Percentiles rank a stretch among this genome's conserved stretches.
These are phyloP conservation scores for Endomychus coccineus DNA, from an alignment of 2,888 invertebrate species.

Conservation along the genomic window DNA sequence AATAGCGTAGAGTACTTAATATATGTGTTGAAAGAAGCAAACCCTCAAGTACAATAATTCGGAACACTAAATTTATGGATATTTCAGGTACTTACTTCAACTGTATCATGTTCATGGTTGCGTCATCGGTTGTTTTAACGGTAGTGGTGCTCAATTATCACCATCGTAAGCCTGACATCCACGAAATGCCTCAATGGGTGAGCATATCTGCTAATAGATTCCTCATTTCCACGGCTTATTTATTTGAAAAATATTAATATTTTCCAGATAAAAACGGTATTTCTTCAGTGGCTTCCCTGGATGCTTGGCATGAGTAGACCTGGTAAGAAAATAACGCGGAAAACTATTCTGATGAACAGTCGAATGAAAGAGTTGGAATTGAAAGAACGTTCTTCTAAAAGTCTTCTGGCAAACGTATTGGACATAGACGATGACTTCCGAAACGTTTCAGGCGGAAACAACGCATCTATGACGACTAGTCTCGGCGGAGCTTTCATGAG, in stretches of 20 bases:
- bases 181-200: constrained; percentile 96
- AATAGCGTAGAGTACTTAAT: constrained; percentile 9
- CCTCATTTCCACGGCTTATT: neutral
- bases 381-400: constrained; percentile 89
- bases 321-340: constrained; percentile 86
- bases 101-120: constrained; percentile 99
- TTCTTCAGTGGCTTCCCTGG: constrained; percentile 98
- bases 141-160: constrained; percentile 96
- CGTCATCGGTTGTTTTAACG: constrained; percentile 93
- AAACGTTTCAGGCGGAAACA: constrained; percentile 58
- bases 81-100: constrained; percentile 89
- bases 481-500: constrained; percentile 53
- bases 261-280: constrained; percentile 86
- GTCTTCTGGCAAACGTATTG: constrained; percentile 87
- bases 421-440: constrained; percentile 95
- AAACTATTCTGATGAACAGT: constrained; percentile 83
- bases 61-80: constrained; percentile 19
- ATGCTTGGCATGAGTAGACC: constrained; percentile 92
- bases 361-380: constrained; percentile 89
- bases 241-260: constrained; percentile 1
- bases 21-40: neutral
- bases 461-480: constrained; percentile 39
- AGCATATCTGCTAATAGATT: constrained; percentile 39
- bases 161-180: constrained; percentile 93
- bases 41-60: neutral